Evolutionary conservation across 2,888 invertebrate species (phyloP).

Genomic region (Tenthredo distinguenda): DNA sequence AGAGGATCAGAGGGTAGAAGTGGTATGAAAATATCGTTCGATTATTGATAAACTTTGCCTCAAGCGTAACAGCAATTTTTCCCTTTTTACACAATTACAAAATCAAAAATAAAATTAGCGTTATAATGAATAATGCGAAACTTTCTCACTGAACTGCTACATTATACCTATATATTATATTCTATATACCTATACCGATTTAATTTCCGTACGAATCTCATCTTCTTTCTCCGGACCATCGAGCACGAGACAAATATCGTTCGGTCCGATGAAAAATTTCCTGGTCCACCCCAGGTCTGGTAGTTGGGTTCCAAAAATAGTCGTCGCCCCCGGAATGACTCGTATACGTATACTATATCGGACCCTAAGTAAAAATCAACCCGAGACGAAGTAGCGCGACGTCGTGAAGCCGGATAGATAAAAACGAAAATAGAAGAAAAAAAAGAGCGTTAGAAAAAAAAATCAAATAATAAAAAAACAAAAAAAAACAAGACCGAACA

Average conservation of each 20-base stretch:
- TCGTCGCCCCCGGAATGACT: not conserved
- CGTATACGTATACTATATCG: not conserved
- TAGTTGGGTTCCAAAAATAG: not conserved
- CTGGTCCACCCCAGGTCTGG: not conserved
- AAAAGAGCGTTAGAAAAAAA: not conserved
- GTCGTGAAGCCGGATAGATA: not conserved
- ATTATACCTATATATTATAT: not conserved
- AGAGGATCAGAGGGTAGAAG: not conserved
- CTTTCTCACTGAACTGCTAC: not conserved
- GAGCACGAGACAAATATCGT: not conserved
- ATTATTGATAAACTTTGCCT: not conserved
- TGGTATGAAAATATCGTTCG: not conserved
- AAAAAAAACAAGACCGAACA: not conserved
- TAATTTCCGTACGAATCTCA: not conserved
- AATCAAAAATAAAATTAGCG: not conserved
- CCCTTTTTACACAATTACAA: not conserved
- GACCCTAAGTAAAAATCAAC: slow-evolving; percentile 12
- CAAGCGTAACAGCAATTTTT: not conserved
- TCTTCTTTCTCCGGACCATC: not conserved
- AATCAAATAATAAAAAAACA: not conserved
- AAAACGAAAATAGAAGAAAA: not conserved
- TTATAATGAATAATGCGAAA: not conserved
- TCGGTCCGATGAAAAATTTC: not conserved
- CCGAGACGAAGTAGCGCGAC: slow-evolving; percentile 1
- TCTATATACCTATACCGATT: not conserved